Evolutionary conservation across 2,888 invertebrate genomes (phyloP).

Genomic region (Agonopterix subpropinquella): DNA sequence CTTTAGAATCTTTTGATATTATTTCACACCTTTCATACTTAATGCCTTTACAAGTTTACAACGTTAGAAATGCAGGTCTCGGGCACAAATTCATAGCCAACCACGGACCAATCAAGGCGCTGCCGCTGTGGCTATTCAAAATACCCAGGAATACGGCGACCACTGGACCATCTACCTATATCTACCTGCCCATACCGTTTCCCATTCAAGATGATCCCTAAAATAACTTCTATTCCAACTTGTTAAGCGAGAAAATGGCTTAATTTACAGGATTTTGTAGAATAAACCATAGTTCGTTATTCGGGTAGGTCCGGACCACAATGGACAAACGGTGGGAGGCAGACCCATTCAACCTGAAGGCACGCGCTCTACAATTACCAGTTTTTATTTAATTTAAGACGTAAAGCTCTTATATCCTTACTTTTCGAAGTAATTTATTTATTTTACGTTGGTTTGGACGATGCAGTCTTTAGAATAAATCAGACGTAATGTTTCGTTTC

Average conservation of each 20-base stretch:
- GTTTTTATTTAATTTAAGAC: conserved; percentile 12
- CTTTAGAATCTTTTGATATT: too few relatives aligned
- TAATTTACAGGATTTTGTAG: too few relatives aligned
- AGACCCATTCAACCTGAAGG: conserved; percentile 38
- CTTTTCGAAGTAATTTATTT: background rate
- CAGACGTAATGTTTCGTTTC: too few relatives aligned
- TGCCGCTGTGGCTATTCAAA: background rate
- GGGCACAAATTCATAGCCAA: too few relatives aligned
- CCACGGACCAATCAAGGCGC: background rate
- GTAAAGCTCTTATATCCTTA: background rate
- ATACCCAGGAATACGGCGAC: background rate
- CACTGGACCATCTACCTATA: conserved; percentile 18
- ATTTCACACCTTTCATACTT: too few relatives aligned
- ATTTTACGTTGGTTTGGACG: background rate
- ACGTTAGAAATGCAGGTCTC: too few relatives aligned
- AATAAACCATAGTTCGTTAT: conserved; percentile 22
- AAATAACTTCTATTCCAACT: too few relatives aligned
- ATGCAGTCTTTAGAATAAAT: too few relatives aligned
- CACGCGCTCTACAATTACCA: conserved; percentile 25
- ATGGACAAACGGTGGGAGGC: conserved; percentile 31
- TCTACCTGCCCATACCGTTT: conserved; percentile 37
- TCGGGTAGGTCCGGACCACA: conserved; percentile 20
- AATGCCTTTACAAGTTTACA: too few relatives aligned
- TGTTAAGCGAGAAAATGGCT: too few relatives aligned
- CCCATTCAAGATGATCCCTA: conserved; percentile 8